Evolutionary conservation across 2,888 invertebrate species (phyloP).

Genomic region (Gymnosoma rotundatum): DNA sequence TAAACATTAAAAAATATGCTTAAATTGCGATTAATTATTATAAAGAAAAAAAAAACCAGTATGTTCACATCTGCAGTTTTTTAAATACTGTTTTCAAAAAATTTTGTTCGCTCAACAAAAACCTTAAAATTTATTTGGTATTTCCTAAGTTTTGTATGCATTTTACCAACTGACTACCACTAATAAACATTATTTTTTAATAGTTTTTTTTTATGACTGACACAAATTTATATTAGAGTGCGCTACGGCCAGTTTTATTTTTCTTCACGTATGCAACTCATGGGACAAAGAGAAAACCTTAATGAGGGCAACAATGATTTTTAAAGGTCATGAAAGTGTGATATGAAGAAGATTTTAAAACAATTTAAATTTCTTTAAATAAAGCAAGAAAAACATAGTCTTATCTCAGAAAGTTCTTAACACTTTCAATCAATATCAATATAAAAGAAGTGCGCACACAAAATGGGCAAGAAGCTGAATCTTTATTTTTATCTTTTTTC

Average conservation of each 20-base stretch:
- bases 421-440: not conserved
- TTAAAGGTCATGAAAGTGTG: too few species aligned
- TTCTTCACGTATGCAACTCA: not conserved
- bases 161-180: not conserved
- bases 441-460: not conserved
- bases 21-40: not conserved
- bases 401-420: too few species aligned
- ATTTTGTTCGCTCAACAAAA: constrained; percentile 11
- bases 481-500: too few species aligned
- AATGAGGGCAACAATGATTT: too few species aligned
- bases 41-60: not conserved
- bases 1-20: too few species aligned
- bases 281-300: not conserved
- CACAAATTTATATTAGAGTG: not conserved
- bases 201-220: not conserved
- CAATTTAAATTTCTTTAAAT: too few species aligned
- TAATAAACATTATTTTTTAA: not conserved
- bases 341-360: too few species aligned
- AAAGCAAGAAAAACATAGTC: too few species aligned
- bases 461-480: too few species aligned
- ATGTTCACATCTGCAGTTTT: constrained; percentile 32
- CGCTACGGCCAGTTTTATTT: not conserved
- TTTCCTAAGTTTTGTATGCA: not conserved
- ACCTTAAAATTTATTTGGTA: not conserved
- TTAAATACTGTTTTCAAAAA: constrained; percentile 43